A percentile compares a stretch with the other conserved stretches of the same genome.
Evolutionary conservation across 2,797 vertebrate genomes (phyloP).

Genomic region (Pterois miles): DNA sequence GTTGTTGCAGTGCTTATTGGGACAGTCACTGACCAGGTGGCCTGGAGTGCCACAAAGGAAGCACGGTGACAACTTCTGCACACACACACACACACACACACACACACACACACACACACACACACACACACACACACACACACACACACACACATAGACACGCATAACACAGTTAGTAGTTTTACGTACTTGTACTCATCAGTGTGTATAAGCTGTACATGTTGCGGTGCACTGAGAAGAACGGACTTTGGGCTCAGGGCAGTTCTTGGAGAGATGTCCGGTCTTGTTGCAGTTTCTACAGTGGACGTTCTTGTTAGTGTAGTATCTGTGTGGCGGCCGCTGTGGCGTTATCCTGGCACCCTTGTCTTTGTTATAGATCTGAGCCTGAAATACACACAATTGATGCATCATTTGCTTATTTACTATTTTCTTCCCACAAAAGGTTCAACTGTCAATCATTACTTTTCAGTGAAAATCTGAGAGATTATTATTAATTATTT

Average conservation of each 20-base stretch:
- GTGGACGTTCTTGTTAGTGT: conserved; percentile 84
- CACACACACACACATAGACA: conserved; percentile 9
- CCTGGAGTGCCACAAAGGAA: conserved; percentile 87
- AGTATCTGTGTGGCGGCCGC: conserved; percentile 82
- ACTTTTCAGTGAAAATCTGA: neutral
- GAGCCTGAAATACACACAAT: conserved; percentile 81
- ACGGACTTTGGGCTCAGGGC: conserved; percentile 87
- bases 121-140: conserved; percentile 6
- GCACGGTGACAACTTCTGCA: conserved; percentile 86
- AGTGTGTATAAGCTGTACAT: neutral
- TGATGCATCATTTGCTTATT: neutral
- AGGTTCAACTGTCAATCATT: neutral
- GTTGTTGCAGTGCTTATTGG: conserved; percentile 88
- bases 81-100: conserved; percentile 29
- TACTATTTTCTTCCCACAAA: neutral
- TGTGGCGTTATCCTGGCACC: neutral
- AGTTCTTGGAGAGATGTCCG: conserved; percentile 95
- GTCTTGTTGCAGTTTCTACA: conserved; percentile 88
- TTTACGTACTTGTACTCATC: neutral
- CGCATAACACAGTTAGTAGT: conserved; percentile 3
- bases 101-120: neutral
- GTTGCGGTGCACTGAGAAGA: neutral
- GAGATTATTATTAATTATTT: neutral
- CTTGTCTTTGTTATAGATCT: conserved; percentile 84
- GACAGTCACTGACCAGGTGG: conserved; percentile 85